Evolutionary conservation across 2,797 vertebrate genomes (phyloP), one percentile per base, ranked within the genome.

Genomic region (Typhlichthys subterraneus): DNA sequence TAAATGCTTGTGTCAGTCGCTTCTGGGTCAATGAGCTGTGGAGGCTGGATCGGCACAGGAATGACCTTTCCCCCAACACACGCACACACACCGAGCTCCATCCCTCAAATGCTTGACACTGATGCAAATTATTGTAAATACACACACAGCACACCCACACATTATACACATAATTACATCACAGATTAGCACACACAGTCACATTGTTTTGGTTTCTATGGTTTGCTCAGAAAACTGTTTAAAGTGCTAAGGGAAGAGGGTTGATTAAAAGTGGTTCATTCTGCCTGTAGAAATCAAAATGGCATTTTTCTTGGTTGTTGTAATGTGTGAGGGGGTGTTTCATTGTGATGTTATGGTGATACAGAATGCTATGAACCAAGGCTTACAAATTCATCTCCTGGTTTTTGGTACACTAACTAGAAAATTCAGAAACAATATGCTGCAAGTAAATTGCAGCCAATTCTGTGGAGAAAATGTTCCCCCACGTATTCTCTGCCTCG

Each of bases 1-100:
- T 88, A 85, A 88, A 83, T 85, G 87, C 85, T 84, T 65, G 62
- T 83, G 78, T 87, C 83, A 83, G 85, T 86, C 17, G 70, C 88
- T 91, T 89, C 65, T 77, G 77, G 87, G 85, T 90, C 85, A 89
- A 58, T 79, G 80, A 89, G 74, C 79, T 55, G 63, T 17, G 45
- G 53, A 59, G 60, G 59, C 70, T 81, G 76, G 70, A 66, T 74
- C 57, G 19, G 53, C 57, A 80, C 65, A 86, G 33, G 57, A 65
- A 12, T 59, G 57, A 78, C 67, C 78, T 45, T 47, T 23, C 52
- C 46, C 13, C 52, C 19, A 49, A 29, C 17, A 55, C 53, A 55
- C 53, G 33, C 53, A n/a, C 23, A 54, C 53, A 54, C 53, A 54
- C 10, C 6, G 19, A 56, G 12, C 13, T 13, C 31, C 53, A 38